These are phyloP conservation scores for Aplidium turbinatum DNA, from an alignment of 23 tunicate genomes.

Conservation along the genomic window DNA sequence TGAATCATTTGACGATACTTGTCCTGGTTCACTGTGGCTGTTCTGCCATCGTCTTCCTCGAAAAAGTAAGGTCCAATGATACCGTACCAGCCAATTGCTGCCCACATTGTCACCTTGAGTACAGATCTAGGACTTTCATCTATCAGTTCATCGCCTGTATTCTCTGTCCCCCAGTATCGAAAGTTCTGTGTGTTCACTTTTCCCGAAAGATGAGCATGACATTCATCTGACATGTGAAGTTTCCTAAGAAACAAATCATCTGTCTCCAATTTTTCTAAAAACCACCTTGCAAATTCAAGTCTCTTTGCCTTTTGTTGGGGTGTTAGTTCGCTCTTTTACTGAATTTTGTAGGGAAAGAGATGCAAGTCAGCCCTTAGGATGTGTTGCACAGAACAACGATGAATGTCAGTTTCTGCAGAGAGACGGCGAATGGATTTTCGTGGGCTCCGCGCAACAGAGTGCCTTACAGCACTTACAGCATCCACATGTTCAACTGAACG, in stretches of 20 bases:
- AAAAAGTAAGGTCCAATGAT: conserved; percentile 13
- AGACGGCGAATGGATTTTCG: conserved; percentile 12
- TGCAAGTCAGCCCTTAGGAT: conserved; percentile 8
- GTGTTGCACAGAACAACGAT: conserved; percentile 2
- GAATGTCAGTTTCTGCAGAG: background rate
- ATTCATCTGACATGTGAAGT: conserved; percentile 24
- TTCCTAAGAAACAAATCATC: conserved; percentile 4
- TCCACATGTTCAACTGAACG: conserved; percentile 6
- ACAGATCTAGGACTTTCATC: background rate
- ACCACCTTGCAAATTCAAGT: conserved; percentile 12
- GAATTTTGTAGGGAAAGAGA: conserved; percentile 19
- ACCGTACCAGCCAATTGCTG: conserved; percentile 11
- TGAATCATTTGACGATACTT: conserved; percentile 21
- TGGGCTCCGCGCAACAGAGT: conserved; percentile 3
- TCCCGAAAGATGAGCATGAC: conserved; percentile 11
- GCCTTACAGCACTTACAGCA: conserved; percentile 4
- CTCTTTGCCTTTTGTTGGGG: background rate
- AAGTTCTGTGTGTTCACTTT: conserved; percentile 3
- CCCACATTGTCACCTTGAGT: conserved; percentile 10
- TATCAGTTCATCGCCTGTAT: conserved; percentile 1
- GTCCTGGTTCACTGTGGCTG: too few relatives aligned
- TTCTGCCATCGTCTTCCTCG: conserved; percentile 4
- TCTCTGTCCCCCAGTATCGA: conserved; percentile 16
- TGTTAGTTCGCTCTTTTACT: background rate
- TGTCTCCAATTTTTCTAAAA: conserved; percentile 4